phyloP scores from a whole-genome alignment of 2,113 vertebrate genomes.

The Indicator indicator region DNA sequence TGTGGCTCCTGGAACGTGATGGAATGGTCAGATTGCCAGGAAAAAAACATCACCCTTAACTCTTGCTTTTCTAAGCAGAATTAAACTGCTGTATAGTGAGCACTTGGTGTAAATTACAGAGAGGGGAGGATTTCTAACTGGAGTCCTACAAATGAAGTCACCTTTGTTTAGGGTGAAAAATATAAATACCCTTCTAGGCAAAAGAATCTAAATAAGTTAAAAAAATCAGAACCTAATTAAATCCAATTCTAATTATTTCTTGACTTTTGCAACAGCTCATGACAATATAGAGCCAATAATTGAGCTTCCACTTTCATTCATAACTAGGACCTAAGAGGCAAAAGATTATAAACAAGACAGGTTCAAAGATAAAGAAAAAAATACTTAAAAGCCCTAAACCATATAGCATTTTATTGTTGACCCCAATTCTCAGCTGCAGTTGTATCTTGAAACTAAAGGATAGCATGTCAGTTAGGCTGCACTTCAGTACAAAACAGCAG shows the following conservation, averaged over 20 bases:
- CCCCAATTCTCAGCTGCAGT: background rate
- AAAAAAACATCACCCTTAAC: constrained; percentile 39
- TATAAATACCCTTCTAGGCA: background rate
- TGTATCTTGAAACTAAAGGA: background rate
- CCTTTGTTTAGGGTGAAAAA: background rate
- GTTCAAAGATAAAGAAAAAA: background rate
- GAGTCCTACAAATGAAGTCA: background rate
- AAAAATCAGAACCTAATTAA: background rate
- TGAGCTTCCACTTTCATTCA: background rate
- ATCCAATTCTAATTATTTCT: background rate
- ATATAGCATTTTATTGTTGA: background rate
- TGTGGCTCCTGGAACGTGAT: constrained; percentile 18
- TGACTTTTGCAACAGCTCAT: background rate
- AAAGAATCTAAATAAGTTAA: background rate
- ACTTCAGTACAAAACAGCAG: background rate
- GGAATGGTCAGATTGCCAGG: constrained; percentile 32
- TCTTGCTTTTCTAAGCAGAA: background rate
- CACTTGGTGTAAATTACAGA: background rate
- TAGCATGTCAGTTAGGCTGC: background rate
- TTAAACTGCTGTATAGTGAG: background rate
- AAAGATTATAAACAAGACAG: background rate
- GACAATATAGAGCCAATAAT: background rate
- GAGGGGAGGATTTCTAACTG: background rate
- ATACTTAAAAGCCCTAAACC: background rate
- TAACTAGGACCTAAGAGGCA: background rate